Evolutionary conservation across 2,888 invertebrate genomes (phyloP), one percentile per base, ranked within the genome.

Genomic region (Trachelus iudaicus): DNA sequence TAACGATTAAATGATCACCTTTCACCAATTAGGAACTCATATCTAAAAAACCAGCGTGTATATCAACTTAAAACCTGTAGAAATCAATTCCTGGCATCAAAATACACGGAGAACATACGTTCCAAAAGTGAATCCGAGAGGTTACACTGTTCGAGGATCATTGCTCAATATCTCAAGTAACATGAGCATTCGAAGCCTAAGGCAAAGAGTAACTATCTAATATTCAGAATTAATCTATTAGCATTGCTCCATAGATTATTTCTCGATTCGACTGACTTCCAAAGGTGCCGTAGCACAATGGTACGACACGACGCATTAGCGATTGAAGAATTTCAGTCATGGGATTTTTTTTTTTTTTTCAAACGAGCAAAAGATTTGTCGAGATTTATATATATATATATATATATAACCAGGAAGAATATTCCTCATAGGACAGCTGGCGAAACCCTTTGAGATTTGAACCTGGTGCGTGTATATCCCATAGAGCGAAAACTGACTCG

Each of bases 401-500:
- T 33, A 33, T 13, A 35, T 35, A 35, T 35, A 56, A 56, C 23
- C 9, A 56, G 56, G 9, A 56, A 23, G 56, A 56, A 56, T 23
- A 23, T 56, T 56, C 56, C 56, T 56, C 56, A 23, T 56, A 9
- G 71, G 76, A 73, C 90, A 90, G 86, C 90, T 90, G 90, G 88
- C 85, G 83, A 87, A 90, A 89, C 85, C 89, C 87, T 87, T 88
- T 90, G 90, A 87, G 89, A 82, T 82, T 84, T 87, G 88, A 81
- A 78, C 69, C 15, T 56, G 77, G 77, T 81, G 75, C 77, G 86
- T 86, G 87, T 90, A 88, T 90, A 88, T 86, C 81, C 85, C 79
- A 69, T 84, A 82, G 78, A 69, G 80, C 82, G 85, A 85, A 89
- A 90, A 90, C 89, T 90, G 89, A 90, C 90, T 90, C 87, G 90